phyloP scores from a whole-genome alignment of 2,797 vertebrate species.

The Adelosebastes latens region DNA sequence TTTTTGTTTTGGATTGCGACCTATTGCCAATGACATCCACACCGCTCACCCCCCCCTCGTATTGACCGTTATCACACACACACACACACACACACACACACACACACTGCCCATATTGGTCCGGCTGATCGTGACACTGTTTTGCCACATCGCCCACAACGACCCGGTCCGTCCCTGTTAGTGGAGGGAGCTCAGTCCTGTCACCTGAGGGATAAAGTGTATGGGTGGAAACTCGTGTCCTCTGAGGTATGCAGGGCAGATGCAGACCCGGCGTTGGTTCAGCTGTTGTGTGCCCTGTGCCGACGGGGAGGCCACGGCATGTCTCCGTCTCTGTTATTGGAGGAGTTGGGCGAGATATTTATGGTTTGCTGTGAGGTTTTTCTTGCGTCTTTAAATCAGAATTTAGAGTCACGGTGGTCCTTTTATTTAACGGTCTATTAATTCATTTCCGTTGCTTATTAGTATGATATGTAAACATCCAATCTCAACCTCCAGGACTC shows the following conservation, averaged over 20 bases:
- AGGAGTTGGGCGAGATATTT: conserved; percentile 37
- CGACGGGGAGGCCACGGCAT: conserved; percentile 35
- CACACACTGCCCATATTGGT: background rate
- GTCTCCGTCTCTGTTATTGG: conserved; percentile 50
- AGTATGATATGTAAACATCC: background rate
- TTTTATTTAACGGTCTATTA: conserved; percentile 9
- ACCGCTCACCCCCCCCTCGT: background rate
- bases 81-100: background rate
- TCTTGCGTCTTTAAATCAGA: conserved; percentile 36
- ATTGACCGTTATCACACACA: conserved; percentile 38
- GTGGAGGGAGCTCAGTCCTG: conserved; percentile 25
- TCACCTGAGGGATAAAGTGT: conserved; percentile 65
- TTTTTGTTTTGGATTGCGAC: conserved; percentile 58
- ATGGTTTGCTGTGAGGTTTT: conserved; percentile 33
- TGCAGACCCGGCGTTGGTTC: conserved; percentile 55
- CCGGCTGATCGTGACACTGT: conserved; percentile 12
- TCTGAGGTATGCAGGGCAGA: conserved; percentile 46
- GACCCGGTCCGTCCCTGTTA: conserved; percentile 3
- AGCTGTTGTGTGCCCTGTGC: conserved; percentile 56
- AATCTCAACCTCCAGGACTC: background rate
- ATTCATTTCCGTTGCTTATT: conserved; percentile 17
- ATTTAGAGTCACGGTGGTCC: conserved; percentile 5
- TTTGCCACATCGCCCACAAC: conserved; percentile 3
- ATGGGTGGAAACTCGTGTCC: conserved; percentile 57
- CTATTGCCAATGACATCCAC: conserved; percentile 48